Base-by-base conservation (phyloP, 2,888 invertebrate species). In the Deroplatys truncata region DNA sequence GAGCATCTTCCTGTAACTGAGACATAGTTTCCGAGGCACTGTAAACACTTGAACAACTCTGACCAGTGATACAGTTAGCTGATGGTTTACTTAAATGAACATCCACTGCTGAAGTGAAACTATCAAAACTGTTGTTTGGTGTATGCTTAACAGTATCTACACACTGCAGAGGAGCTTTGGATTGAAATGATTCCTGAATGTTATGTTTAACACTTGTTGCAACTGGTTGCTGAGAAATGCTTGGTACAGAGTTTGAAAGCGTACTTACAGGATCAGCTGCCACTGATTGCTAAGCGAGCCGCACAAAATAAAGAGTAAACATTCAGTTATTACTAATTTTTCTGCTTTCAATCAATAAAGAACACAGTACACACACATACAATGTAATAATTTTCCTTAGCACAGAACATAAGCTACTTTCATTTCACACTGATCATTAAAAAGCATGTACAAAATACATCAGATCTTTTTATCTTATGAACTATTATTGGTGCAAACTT, bases 221-320 rank as follows among this genome's bases (percentile, higher is more conserved):
- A 28, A 72, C 29, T 86, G 28, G 86, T 82, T 72, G 86, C 31
- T 86, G 49, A 86, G 20, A 72, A 86, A 72, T 86, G 86, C 28
- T 86, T 72, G 82, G 16, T 82, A 83, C 2, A 35, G 82, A 87
- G 87, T 82, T 35, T 87, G 31, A 35, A 16, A 83, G 86, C n/a
- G 85, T 91, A 91, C 91, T 91, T 91, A 91, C 91, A 91, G 91
- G 90, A 90, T 89, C 89, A 49, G 91, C 28, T 82, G 88, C 84
- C 90, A 89, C 90, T 83, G 88, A 86, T 89, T 88, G 90, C 91
- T 91, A 88, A 31, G 84, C 88, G 84, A 84, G 83, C 89, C 88
- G 89, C 89, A 90, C 35, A 86, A 89, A 89, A 89, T 87, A 90
- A 90, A 82, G 43, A 88, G 84, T 82, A 86, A 84, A 89, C 25